Evolutionary conservation across 1,140 invertebrate genomes (phyloP), one percentile per base, ranked within the genome.

Genomic region (Aphaenogaster rudis): DNA sequence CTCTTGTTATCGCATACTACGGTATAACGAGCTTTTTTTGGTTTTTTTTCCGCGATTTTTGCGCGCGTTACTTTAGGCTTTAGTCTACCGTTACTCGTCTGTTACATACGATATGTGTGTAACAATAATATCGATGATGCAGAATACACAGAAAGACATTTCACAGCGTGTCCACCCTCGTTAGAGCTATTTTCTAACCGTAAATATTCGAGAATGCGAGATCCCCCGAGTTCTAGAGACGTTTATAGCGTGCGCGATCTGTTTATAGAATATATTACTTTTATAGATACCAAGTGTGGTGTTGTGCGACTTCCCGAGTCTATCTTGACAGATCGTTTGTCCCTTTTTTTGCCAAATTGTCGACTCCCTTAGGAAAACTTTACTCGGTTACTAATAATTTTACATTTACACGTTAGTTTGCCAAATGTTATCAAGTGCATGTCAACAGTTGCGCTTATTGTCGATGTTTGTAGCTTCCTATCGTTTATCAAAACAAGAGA

Each of bases 361-460:
- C 36, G 50, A 48, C 39, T 36, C 4, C 3, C 36, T 45, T 57
- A 17, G 36, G 74, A 39, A 86, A 80, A 54, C 21, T 48, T 69
- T 39, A 21, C 67, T 61, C 28, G 67, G 7, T 69, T 81, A 81
- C 13, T 67, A 81, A 79, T 66, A 66, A 80, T 80, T 67, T 48
- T 80, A 86, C 50, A 59, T 64, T 50, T 63, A 61, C 45, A 63
- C n/a, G 13, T 67, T 54, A 33, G 5, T 80, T 61, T 69, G 39
- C 36, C 64, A 81, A 67, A 80, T 48, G 17, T 81, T 86, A 63
- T 86, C 64, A 61, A 74, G 80, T 82, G 80, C 80, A 36, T 82
- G 67, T 82, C 80, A 82, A 82, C 80, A 74, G 28, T 82, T 84
- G 54, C 15, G 80, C 28, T 84, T 84, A 84, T 84, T 84, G 80